These are phyloP conservation scores for Drosophila auraria DNA, from an alignment of 1,140 invertebrate genomes.

Conservation along the genomic window DNA sequence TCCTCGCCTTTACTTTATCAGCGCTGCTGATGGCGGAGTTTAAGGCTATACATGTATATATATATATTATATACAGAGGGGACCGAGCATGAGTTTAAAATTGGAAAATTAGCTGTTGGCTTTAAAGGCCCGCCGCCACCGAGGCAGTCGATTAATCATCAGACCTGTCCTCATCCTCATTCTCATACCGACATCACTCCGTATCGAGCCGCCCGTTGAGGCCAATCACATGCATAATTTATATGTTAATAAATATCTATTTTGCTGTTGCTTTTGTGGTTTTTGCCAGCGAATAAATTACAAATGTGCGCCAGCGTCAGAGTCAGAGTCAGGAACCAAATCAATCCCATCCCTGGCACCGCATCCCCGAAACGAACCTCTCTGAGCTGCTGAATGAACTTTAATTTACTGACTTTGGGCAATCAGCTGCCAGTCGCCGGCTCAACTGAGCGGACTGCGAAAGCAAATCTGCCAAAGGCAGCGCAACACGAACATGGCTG, in stretches of 20 bases:
- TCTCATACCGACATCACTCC: not conserved
- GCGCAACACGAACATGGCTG: slow-evolving; percentile 41
- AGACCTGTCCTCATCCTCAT: slow-evolving; percentile 16
- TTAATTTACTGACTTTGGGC: slow-evolving; percentile 83
- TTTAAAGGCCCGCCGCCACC: slow-evolving; percentile 18
- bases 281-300: slow-evolving; percentile 79
- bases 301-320: slow-evolving; percentile 68
- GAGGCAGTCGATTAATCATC: slow-evolving; percentile 67
- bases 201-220: slow-evolving; percentile 37
- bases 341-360: slow-evolving; percentile 11
- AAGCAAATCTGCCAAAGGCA: slow-evolving; percentile 77
- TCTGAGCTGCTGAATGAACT: slow-evolving; percentile 64
- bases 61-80: not conserved
- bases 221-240: slow-evolving; percentile 81
- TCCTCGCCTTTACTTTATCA: slow-evolving; percentile 69
- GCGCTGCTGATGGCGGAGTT: slow-evolving; percentile 37
- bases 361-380: slow-evolving; percentile 12
- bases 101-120: slow-evolving; percentile 43
- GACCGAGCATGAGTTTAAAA: slow-evolving; percentile 20
- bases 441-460: slow-evolving; percentile 44
- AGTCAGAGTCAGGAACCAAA: slow-evolving; percentile 17
- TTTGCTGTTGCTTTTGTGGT: slow-evolving; percentile 81
- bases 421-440: slow-evolving; percentile 75
- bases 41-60: slow-evolving; percentile 19
- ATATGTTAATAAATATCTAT: slow-evolving; percentile 83